Conservation (phyloP, 2,113 vertebrate genomes). For the Calidris pugnax region DNA sequence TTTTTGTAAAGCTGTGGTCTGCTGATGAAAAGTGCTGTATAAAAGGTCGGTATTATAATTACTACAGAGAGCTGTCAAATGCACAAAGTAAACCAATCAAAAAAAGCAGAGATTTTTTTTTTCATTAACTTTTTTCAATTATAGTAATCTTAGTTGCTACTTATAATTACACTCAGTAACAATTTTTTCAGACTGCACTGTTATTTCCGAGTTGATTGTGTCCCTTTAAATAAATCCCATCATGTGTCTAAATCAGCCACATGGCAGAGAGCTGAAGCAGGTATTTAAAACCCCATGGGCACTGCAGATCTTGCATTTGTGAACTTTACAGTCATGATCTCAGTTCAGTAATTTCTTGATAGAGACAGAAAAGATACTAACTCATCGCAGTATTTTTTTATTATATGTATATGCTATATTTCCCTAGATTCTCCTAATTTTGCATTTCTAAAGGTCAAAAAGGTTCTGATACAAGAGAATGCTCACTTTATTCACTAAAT, state of each 20-base stretch:
- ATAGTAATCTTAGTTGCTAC: background rate
- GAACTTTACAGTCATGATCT: slow-evolving; percentile 36
- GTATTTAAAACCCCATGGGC: background rate
- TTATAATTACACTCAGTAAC: background rate
- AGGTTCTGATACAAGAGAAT: background rate
- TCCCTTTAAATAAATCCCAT: slow-evolving; percentile 21
- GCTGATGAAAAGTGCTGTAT: background rate
- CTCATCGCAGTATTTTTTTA: background rate
- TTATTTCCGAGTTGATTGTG: slow-evolving; percentile 2
- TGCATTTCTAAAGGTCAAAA: slow-evolving; percentile 34
- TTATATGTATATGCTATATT: background rate
- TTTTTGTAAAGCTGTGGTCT: background rate
- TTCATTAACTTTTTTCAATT: background rate
- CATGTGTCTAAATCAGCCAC: background rate
- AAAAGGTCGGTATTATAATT: background rate
- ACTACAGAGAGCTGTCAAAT: background rate
- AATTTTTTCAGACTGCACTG: background rate
- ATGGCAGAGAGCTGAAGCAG: background rate
- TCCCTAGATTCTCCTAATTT: slow-evolving; percentile 32
- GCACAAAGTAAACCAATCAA: background rate
- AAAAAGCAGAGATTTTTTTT: background rate
- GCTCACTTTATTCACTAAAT: slow-evolving; percentile 13
- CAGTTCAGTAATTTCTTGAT: slow-evolving; percentile 3
- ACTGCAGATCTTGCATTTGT: background rate
- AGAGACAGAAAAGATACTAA: background rate